Percentiles rank a stretch among this genome's conserved stretches.
These are phyloP conservation scores for Melanotaenia parkinsoni DNA, from an alignment of 2,797 vertebrate species.

Conservation along the genomic window DNA sequence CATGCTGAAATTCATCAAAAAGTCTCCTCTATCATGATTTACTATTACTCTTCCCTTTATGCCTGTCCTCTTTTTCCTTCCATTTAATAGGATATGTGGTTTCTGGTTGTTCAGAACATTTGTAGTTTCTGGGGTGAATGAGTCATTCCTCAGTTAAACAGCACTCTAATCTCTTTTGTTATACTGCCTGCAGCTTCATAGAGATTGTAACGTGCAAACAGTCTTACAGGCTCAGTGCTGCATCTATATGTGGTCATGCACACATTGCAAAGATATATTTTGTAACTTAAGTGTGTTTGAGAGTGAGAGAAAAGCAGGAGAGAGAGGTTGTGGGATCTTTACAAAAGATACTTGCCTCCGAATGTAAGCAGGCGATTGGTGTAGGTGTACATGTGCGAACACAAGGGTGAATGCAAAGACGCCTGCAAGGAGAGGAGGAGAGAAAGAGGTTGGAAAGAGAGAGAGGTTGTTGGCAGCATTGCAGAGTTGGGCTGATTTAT, in stretches of 20 bases:
- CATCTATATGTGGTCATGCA: constrained; percentile 31
- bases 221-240: constrained; percentile 24
- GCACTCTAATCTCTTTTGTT: constrained; percentile 52
- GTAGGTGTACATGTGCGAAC: constrained; percentile 74
- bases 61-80: constrained; percentile 3
- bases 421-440: constrained; percentile 59
- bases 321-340: constrained; percentile 46
- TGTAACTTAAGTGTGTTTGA: constrained; percentile 22
- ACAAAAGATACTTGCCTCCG: constrained; percentile 61
- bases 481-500: constrained; percentile 72
- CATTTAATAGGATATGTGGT: constrained; percentile 14
- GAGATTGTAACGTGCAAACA: constrained; percentile 48
- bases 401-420: constrained; percentile 59
- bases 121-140: constrained; percentile 59
- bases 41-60: background rate
- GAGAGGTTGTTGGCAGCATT: constrained; percentile 54
- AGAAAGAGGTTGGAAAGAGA: constrained; percentile 51
- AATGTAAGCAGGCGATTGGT: constrained; percentile 59
- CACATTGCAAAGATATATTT: constrained; percentile 13
- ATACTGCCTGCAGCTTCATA: constrained; percentile 51
- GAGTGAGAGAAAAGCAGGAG: constrained; percentile 9
- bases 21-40: constrained; percentile 15
- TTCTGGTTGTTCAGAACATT: constrained; percentile 32
- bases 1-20: constrained; percentile 37
- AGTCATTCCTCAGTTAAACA: constrained; percentile 60